Evolutionary conservation across 2,888 invertebrate genomes (phyloP).

Genomic region (Macaria notata): DNA sequence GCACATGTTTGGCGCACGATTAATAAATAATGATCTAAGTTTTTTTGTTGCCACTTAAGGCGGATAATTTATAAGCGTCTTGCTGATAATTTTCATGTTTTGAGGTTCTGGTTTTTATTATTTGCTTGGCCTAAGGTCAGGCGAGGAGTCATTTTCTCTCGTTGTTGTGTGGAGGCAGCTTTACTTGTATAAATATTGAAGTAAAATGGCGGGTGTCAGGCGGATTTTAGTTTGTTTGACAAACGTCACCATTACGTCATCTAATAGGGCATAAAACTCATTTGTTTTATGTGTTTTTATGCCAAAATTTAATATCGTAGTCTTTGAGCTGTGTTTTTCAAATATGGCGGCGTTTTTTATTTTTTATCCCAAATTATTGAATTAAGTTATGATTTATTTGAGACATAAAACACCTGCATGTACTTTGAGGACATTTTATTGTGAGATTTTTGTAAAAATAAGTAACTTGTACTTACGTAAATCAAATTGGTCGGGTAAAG

Average conservation of each 20-base stretch:
- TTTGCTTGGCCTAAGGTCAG: constrained; percentile 35
- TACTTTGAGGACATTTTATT: constrained; percentile 6
- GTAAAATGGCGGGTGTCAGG: constrained; percentile 49
- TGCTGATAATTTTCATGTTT: constrained; percentile 25
- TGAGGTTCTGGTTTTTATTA: constrained; percentile 24
- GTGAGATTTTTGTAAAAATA: background rate
- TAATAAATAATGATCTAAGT: constrained; percentile 23
- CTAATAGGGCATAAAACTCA: constrained; percentile 45
- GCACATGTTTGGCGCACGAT: constrained; percentile 20
- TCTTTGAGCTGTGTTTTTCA: constrained; percentile 20
- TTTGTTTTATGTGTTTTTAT: constrained; percentile 26
- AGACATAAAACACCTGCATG: constrained; percentile 9
- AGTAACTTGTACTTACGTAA: background rate
- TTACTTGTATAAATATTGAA: constrained; percentile 57
- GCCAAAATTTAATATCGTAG: constrained; percentile 18
- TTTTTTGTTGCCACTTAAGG: constrained; percentile 20
- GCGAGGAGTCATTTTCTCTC: constrained; percentile 34
- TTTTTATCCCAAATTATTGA: constrained; percentile 16
- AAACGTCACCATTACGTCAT: constrained; percentile 53
- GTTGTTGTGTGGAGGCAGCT: constrained; percentile 23
- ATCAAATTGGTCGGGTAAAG: constrained; percentile 1
- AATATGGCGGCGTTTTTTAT: constrained; percentile 14
- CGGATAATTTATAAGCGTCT: constrained; percentile 21
- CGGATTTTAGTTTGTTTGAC: constrained; percentile 57
- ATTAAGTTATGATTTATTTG: constrained; percentile 14